Base-by-base conservation (phyloP, 2,113 vertebrate genomes). In the Calyptommatus sinebrachiatus region DNA sequence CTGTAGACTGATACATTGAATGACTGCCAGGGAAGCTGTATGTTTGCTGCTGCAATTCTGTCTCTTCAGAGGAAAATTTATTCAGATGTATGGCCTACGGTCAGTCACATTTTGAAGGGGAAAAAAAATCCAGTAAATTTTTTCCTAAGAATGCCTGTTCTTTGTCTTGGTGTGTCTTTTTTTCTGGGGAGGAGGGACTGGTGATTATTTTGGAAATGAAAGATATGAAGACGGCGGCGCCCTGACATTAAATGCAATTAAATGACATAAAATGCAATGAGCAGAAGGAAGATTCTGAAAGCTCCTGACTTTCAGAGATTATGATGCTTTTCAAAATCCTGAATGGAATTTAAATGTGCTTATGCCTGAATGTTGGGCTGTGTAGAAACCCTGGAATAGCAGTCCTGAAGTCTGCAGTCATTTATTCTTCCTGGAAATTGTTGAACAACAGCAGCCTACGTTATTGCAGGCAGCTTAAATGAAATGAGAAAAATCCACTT, bases 1-100 rank as follows among this genome's bases (percentile, higher is more conserved):
- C 80, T 84, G 68, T 28, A 78, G 77, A 75, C 69, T 85, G 45
- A 26, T 84, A 10, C 57, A 82, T 81, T 73, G 68, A 18, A 46
- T 53, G 72, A 88, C 83, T 84, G 76, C 84, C 72, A 79, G 87
- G 76, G 71, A 76, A 87, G 82, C 77, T 87, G 76, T 83, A 73
- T 80, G 68, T 68, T 3, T 57, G 2, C 35, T 0, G 0, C 71
- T 50, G 76, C 76, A 77, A 82, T 81, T 71, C 57, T 65, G 71
- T 74, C 78, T 84, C 86, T 69, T 20, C 78, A 68, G 68, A 76
- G 35, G 72, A 1, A 77, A 53, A 81, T 92, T 87, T 85, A 60
- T 81, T 78, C 29, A 24, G 57, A 71, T 1, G 0, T 83, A 57
- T 69, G 75, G 79, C 79, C 79, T 75, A 81, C 65, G 61, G 79